These are phyloP conservation scores for Garrulus glandarius DNA, from an alignment of 2,797 vertebrate species.

Conservation along the genomic window DNA sequence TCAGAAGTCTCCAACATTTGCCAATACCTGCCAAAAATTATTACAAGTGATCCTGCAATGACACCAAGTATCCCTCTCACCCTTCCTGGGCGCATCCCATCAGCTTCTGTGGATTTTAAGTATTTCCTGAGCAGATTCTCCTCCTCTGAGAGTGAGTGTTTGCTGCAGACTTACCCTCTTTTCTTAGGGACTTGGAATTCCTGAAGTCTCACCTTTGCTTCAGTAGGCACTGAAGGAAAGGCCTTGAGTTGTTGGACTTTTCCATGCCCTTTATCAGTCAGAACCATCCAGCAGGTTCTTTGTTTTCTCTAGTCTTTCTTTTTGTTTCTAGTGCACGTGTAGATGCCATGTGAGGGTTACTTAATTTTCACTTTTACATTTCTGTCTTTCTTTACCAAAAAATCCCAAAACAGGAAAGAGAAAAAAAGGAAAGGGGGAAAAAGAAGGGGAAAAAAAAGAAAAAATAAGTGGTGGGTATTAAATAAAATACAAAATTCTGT, in stretches of 20 bases:
- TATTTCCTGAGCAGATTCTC: not conserved
- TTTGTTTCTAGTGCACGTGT: not conserved
- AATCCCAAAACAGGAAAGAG: not conserved
- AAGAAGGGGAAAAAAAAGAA: not conserved
- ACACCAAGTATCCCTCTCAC: not conserved
- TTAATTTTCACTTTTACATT: not conserved
- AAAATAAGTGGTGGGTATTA: not conserved
- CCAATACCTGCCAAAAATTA: not conserved
- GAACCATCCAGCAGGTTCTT: not conserved
- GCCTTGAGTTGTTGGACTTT: not conserved
- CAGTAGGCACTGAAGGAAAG: not conserved
- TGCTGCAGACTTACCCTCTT: not conserved
- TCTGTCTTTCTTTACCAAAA: not conserved
- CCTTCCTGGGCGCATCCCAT: not conserved
- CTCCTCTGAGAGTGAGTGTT: not conserved
- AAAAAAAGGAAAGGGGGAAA: accelerated
- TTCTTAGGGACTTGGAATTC: not conserved
- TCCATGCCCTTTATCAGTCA: not conserved
- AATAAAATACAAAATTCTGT: not conserved
- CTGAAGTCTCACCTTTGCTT: not conserved
- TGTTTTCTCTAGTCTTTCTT: not conserved
- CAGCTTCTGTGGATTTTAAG: not conserved
- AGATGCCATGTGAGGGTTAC: not conserved
- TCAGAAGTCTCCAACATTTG: not conserved
- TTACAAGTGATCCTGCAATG: not conserved